Evolutionary conservation across 2,797 vertebrate species (phyloP).

Genomic region (Eulemur mongoz): DNA sequence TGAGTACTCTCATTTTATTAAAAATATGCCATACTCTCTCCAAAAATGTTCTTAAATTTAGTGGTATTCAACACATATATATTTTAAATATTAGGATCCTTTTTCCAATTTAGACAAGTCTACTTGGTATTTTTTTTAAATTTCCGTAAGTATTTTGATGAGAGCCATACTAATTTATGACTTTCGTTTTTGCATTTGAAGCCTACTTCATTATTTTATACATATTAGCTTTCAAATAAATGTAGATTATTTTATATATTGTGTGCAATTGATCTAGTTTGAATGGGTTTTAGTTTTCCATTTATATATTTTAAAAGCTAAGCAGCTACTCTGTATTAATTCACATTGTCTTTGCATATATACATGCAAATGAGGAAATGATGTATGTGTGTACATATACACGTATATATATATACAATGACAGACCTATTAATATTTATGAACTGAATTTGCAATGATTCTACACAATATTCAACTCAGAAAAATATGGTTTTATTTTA

Average conservation of each 20-base stretch:
- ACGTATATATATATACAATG: not conserved
- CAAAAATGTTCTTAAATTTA: constrained; percentile 52
- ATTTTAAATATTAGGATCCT: constrained; percentile 32
- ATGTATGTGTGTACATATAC: not conserved
- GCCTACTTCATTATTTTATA: constrained; percentile 66
- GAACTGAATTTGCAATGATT: constrained; percentile 48
- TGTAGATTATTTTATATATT: constrained; percentile 57
- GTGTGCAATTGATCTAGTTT: constrained; percentile 32
- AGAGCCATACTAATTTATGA: constrained; percentile 51
- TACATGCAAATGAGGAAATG: constrained; percentile 55
- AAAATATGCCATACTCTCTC: constrained; percentile 46
- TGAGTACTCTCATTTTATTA: constrained; percentile 25
- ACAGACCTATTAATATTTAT: constrained; percentile 69
- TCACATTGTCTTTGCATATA: constrained; percentile 50
- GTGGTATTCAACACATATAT: not conserved
- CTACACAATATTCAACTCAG: not conserved
- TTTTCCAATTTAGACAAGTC: constrained; percentile 30
- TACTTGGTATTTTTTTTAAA: constrained; percentile 39
- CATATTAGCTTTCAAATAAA: constrained; percentile 60
- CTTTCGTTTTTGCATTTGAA: constrained; percentile 47
- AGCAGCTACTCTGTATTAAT: constrained; percentile 60
- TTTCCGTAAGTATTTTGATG: constrained; percentile 46
- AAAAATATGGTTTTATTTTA: not conserved
- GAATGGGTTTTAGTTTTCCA: constrained; percentile 66
- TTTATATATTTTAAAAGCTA: constrained; percentile 66